Base-by-base conservation (phyloP, 1,140 invertebrate genomes). In the Dufourea novaeangliae region DNA sequence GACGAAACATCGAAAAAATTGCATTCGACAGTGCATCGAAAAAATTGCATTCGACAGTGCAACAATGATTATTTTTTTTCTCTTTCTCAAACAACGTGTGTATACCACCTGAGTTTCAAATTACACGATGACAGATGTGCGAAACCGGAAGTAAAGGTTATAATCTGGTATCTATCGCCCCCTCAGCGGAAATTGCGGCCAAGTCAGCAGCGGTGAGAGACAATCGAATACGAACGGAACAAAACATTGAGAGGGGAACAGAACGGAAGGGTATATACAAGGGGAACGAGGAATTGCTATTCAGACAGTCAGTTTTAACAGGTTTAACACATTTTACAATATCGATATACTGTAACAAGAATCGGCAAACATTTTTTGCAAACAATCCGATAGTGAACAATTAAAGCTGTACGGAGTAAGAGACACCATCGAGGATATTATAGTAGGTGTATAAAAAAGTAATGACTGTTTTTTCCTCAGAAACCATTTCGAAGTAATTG, bases 141-240 rank as follows among this genome's bases (percentile, higher is more conserved):
- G 80, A 81, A 87, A 73, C 78, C 83, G 88, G 87, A 89, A 88
- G 68, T 77, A 82, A 78, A 79, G 63, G 29, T 77, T 83, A 85
- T 84, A 87, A 85, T 86, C 72, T 77, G 50, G 63, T 80, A 71
- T 83, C 73, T 69, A 78, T 84, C 63, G 74, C 78, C 84, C 83
- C 82, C 71, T 83, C 69, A 84, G 78, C 87, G 89, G 87, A 90
- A 89, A 86, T 84, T 84, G 86, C 80, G 83, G 85, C 83, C 80
- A 83, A 79, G 81, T 80, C 84, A 84, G 85, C 70, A 85, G 77
- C 66, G 75, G 74, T 78, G 67, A 82, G 87, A 89, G 80, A 90
- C 88, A 91, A 90, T 86, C 80, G 84, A 85, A 80, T 84, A 80
- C 82, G 82, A 72, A 82, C 62, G 68, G 77, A 81, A 90, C 84